A percentile compares a stretch with the other conserved stretches of the same genome.
Conservation (phyloP, 2,888 invertebrate species). For the Corythucha ciliata region DNA sequence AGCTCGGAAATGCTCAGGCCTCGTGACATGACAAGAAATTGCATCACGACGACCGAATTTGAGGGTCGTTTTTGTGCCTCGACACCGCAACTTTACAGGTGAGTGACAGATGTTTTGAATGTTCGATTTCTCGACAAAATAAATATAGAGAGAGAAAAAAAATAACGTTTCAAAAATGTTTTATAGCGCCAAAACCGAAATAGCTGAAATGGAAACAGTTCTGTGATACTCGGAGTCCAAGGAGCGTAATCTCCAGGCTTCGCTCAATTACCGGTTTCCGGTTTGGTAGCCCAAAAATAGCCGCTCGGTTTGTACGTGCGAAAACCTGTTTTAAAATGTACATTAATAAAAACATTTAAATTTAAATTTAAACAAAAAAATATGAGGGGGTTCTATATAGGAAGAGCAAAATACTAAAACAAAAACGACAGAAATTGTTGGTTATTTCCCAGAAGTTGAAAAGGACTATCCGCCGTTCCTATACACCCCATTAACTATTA, state of each 20-base stretch:
- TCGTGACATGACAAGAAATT: constrained; percentile 44
- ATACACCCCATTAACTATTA: too few species aligned
- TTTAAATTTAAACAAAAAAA: too few species aligned
- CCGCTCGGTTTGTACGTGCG: too few species aligned
- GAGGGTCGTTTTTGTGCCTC: constrained; percentile 39
- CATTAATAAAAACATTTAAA: too few species aligned
- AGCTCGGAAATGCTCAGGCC: constrained; percentile 42
- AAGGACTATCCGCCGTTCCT: too few species aligned
- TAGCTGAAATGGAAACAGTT: constrained; percentile 87
- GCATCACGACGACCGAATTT: constrained; percentile 44
- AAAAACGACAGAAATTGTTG: too few species aligned
- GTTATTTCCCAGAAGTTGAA: too few species aligned
- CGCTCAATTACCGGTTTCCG: constrained; percentile 30
- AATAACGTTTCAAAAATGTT: constrained; percentile 19
- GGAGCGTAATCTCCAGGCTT: constrained; percentile 19
- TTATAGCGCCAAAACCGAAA: constrained; percentile 51
- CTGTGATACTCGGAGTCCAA: constrained; percentile 52
- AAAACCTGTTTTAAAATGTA: too few species aligned
- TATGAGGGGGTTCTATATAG: too few species aligned
- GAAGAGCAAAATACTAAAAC: too few species aligned
- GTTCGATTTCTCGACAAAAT: neutral
- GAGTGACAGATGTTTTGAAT: constrained; percentile 18
- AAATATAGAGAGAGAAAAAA: neutral
- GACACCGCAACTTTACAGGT: constrained; percentile 42
- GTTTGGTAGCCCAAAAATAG: constrained; percentile 32